These are phyloP conservation scores for Sphaerophoria rueppellii DNA, from an alignment of 2,888 invertebrate genomes.

Conservation along the genomic window DNA sequence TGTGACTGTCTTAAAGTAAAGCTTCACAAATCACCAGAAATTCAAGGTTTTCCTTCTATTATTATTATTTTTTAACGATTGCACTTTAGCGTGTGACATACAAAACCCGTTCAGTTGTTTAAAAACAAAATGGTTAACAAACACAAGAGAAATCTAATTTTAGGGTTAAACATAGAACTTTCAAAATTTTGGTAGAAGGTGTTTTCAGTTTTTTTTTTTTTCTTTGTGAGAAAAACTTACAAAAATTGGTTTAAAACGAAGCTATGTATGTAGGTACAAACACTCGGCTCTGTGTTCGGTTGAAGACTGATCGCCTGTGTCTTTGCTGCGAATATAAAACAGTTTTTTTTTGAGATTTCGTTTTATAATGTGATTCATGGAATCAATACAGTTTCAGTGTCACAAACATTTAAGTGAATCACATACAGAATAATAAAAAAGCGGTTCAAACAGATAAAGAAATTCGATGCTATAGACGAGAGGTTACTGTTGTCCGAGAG, in stretches of 20 bases:
- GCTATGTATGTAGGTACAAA: neutral
- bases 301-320: conserved; percentile 8
- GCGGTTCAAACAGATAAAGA: conserved; percentile 16
- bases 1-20: neutral
- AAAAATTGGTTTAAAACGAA: neutral
- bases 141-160: neutral
- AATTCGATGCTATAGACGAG: neutral
- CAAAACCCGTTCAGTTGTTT: neutral
- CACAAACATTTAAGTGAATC: conserved; percentile 28
- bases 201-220: neutral
- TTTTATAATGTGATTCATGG: conserved; percentile 15
- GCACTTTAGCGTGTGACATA: conserved; percentile 10
- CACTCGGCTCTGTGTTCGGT: conserved; percentile 1
- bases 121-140: neutral
- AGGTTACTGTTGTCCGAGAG: neutral
- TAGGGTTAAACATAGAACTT: no score
- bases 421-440: conserved; percentile 23
- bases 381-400: conserved; percentile 34
- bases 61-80: neutral
- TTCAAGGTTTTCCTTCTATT: neutral
- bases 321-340: conserved; percentile 17
- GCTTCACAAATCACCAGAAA: neutral
- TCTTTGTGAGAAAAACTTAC: neutral
- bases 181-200: neutral
- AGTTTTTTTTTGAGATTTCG: neutral